Conservation (phyloP, 2,113 vertebrate genomes). For the Sapayoa aenigma region DNA sequence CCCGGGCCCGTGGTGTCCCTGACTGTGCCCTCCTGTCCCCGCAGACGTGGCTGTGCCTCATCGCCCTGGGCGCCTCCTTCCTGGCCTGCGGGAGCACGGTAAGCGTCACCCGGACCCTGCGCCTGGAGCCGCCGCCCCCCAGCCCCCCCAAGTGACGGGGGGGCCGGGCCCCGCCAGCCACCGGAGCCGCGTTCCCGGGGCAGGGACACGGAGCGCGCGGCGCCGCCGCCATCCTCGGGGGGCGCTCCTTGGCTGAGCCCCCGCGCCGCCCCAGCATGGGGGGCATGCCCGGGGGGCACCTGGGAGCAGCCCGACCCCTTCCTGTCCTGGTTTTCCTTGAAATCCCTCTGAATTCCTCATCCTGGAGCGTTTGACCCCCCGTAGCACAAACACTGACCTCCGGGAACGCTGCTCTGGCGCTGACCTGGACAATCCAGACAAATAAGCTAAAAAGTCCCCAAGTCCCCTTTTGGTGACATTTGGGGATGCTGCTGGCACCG, state of each 20-base stretch:
- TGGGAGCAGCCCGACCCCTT: neutral
- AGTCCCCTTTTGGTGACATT: neutral
- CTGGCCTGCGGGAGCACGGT: slow-evolving; percentile 84
- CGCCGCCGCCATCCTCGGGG: too few relatives aligned
- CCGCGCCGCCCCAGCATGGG: neutral
- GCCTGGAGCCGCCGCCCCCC: slow-evolving; percentile 67
- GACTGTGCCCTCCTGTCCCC: neutral
- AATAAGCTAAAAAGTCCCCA: neutral
- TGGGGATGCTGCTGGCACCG: neutral
- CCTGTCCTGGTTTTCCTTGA: neutral
- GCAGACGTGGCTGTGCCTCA: slow-evolving; percentile 87
- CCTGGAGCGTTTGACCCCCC: fast-evolving
- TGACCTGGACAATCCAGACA: neutral
- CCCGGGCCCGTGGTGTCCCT: neutral
- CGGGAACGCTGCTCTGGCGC: neutral
- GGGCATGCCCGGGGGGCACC: too few relatives aligned
- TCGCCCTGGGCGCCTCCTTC: slow-evolving; percentile 85
- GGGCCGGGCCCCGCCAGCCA: neutral
- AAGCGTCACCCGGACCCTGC: slow-evolving; percentile 79
- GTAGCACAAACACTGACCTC: neutral
- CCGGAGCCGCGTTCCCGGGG: neutral
- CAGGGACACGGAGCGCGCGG: too few relatives aligned
- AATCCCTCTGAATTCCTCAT: neutral
- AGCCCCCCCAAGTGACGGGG: neutral
- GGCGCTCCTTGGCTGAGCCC: neutral